These are phyloP conservation scores for Hylia prasina DNA, from an alignment of 2,113 vertebrate genomes.

Conservation along the genomic window DNA sequence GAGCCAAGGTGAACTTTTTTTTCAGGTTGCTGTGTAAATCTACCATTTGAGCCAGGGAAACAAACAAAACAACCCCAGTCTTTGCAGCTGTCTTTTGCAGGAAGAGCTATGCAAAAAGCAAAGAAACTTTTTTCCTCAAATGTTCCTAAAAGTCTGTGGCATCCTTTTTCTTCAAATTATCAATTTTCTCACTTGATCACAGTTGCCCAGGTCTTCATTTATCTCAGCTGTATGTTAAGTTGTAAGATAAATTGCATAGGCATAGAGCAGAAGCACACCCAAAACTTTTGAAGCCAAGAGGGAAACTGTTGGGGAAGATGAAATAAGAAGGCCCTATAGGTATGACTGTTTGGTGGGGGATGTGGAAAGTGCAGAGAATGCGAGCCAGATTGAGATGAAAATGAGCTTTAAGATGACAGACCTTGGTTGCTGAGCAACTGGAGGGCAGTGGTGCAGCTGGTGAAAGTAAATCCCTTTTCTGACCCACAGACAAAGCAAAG, in stretches of 20 bases:
- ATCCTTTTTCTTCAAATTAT: constrained; percentile 40
- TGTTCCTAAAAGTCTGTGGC: background rate
- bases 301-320: no score
- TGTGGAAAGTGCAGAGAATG: no score
- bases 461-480: no score
- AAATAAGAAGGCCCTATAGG: no score
- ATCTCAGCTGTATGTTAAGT: background rate
- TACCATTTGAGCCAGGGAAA: background rate
- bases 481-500: no score
- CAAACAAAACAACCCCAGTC: background rate
- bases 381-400: no score
- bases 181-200: constrained; percentile 19
- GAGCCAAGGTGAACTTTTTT: background rate
- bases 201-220: constrained; percentile 8
- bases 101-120: background rate
- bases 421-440: no score
- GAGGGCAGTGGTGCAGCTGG: no score
- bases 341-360: no score
- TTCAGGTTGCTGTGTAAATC: background rate
- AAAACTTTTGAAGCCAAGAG: background rate
- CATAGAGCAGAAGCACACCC: background rate
- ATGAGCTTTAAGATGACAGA: no score
- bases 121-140: background rate
- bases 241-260: background rate
- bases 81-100: constrained; percentile 27